These are phyloP conservation scores for Circaetus cinerascens DNA, from an alignment of 2,113 vertebrate species.

Conservation along the genomic window DNA sequence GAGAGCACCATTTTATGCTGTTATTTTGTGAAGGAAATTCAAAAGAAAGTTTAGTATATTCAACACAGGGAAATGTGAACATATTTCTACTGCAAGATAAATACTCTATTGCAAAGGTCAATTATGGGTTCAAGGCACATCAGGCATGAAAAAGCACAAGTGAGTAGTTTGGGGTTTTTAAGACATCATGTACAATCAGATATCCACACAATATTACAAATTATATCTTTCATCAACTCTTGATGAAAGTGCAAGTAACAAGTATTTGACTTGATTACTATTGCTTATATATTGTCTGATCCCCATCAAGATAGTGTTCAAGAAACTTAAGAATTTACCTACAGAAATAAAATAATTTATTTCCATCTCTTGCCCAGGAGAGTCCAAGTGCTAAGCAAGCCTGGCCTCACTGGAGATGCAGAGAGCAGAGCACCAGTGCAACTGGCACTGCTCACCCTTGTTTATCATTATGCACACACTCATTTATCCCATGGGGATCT, in stretches of 20 bases:
- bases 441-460: fast-evolving
- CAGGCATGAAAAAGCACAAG: background rate
- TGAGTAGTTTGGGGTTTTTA: background rate
- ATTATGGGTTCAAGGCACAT: background rate
- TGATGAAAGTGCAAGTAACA: background rate
- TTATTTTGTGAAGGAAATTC: background rate
- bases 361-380: background rate
- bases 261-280: background rate
- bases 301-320: background rate
- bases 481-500: background rate
- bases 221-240: background rate
- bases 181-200: background rate
- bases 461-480: background rate
- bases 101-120: background rate
- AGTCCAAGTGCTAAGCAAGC: background rate
- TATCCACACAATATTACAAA: background rate
- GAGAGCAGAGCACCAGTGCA: fast-evolving
- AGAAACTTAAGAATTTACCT: background rate
- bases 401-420: fast-evolving
- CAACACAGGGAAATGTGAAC: background rate
- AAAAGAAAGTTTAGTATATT: background rate
- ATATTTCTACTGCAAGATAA: background rate
- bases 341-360: background rate
- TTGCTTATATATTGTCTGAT: background rate
- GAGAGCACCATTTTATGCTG: background rate